Percentiles rank a stretch among this genome's conserved stretches.
Conservation (phyloP, 2,113 vertebrate genomes). For the Dendropsophus ebraccatus region DNA sequence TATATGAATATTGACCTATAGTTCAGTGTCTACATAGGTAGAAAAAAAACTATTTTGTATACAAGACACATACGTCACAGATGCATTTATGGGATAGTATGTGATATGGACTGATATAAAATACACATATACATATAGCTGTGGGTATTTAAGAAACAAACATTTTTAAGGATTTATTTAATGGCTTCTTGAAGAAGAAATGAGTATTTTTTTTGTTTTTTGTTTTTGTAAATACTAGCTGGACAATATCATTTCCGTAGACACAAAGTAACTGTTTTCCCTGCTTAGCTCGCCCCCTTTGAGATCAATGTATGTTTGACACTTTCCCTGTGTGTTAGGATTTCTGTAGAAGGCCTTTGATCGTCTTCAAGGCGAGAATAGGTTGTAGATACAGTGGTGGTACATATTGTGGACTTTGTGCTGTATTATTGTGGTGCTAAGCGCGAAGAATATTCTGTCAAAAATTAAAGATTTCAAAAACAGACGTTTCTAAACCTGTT, state of each 20-base stretch:
- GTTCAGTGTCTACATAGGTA: slow-evolving; percentile 49
- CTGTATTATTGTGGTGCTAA: slow-evolving; percentile 75
- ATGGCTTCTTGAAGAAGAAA: slow-evolving; percentile 34
- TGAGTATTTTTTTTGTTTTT: no score
- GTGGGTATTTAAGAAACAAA: slow-evolving; percentile 53
- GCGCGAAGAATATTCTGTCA: slow-evolving; percentile 72
- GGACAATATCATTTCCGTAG: slow-evolving; percentile 27
- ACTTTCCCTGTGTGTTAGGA: slow-evolving; percentile 37
- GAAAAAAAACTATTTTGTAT: slow-evolving; percentile 55
- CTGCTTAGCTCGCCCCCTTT: slow-evolving; percentile 35
- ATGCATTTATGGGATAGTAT: slow-evolving; percentile 49
- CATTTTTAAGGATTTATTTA: slow-evolving; percentile 53
- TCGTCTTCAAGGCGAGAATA: slow-evolving; percentile 34
- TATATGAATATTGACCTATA: slow-evolving; percentile 53
- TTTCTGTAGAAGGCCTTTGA: slow-evolving; percentile 54
- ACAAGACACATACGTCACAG: slow-evolving; percentile 50
- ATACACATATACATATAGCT: slow-evolving; percentile 42
- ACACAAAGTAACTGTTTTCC: neutral
- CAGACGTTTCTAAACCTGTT: slow-evolving; percentile 68
- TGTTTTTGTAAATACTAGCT: slow-evolving; percentile 46
- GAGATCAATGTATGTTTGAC: slow-evolving; percentile 47
- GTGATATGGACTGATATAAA: slow-evolving; percentile 44
- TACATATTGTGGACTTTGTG: slow-evolving; percentile 73
- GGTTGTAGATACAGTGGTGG: slow-evolving; percentile 50
- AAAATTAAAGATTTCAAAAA: slow-evolving; percentile 75